Percentiles rank a stretch among this genome's conserved stretches.
Conservation (phyloP, 2,797 vertebrate species). For the Pelodytes ibericus region DNA sequence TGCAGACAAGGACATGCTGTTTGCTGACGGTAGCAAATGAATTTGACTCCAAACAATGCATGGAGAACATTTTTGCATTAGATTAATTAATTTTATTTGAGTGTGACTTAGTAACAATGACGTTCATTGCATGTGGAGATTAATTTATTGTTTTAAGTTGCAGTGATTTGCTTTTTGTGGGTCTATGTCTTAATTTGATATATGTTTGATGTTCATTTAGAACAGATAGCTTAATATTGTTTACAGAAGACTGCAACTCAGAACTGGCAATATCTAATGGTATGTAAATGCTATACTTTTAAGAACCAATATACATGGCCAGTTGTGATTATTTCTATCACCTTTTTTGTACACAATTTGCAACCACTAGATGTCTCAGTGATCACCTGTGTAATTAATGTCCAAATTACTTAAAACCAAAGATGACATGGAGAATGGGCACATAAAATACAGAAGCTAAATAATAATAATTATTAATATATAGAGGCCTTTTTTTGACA, state of each 20-base stretch:
- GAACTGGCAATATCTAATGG: neutral
- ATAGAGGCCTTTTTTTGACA: too few species aligned
- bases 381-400: slow-evolving; percentile 14
- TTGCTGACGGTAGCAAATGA: slow-evolving; percentile 43
- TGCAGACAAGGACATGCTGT: slow-evolving; percentile 42
- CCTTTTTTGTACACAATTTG: neutral
- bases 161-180: slow-evolving; percentile 9
- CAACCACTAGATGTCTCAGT: slow-evolving; percentile 21
- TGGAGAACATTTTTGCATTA: slow-evolving; percentile 25
- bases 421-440: too few species aligned
- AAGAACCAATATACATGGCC: too few species aligned
- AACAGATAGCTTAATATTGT: neutral
- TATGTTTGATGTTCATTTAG: neutral
- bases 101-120: slow-evolving; percentile 36
- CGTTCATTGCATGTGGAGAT: slow-evolving; percentile 31
- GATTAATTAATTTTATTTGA: slow-evolving; percentile 40
- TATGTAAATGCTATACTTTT: neutral
- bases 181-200: slow-evolving; percentile 28
- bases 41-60: slow-evolving; percentile 39
- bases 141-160: slow-evolving; percentile 31
- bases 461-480: too few species aligned
- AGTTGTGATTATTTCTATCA: too few species aligned
- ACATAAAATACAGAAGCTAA: too few species aligned
- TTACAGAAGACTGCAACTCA: too few species aligned
- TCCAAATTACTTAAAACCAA: neutral